Percentiles rank a stretch among this genome's conserved stretches.
Evolutionary conservation across 1,140 invertebrate genomes (phyloP).

Genomic region (Eriosoma lanigerum): DNA sequence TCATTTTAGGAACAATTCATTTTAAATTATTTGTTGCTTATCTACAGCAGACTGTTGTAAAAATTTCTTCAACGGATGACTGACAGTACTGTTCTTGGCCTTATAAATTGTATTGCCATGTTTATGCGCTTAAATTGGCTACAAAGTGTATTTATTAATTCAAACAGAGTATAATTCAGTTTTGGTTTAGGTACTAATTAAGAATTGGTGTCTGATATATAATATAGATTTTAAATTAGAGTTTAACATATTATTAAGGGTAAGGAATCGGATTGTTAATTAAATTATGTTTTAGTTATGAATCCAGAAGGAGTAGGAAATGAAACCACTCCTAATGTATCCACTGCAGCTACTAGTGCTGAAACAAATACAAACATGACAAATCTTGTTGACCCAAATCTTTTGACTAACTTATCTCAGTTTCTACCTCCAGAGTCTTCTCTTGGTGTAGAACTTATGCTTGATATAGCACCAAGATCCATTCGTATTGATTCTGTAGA

Average conservation of each 20-base stretch:
- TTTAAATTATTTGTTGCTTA: too few relatives aligned
- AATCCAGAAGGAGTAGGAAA: not conserved
- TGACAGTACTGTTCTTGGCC: too few relatives aligned
- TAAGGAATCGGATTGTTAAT: not conserved
- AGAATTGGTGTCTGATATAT: too few relatives aligned
- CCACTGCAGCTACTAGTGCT: not conserved
- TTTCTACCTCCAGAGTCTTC: not conserved
- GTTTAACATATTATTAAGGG: not conserved
- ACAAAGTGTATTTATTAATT: too few relatives aligned
- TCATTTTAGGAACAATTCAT: too few relatives aligned
- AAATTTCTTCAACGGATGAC: too few relatives aligned
- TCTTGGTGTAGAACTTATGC: constrained; percentile 29
- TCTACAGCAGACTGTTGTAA: too few relatives aligned
- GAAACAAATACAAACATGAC: constrained; percentile 34
- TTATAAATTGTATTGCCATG: too few relatives aligned
- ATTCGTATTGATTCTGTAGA: constrained; percentile 65
- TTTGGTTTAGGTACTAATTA: too few relatives aligned
- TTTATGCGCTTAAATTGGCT: too few relatives aligned
- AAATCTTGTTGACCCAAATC: constrained; percentile 13
- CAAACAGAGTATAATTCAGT: too few relatives aligned
- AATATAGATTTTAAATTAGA: too few relatives aligned
- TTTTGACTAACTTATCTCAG: constrained; percentile 19
- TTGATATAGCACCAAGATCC: constrained; percentile 35
- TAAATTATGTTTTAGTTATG: not conserved
- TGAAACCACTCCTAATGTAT: constrained; percentile 25